These are phyloP conservation scores for Panthera uncia DNA, from an alignment of 2,113 vertebrate species.

Conservation along the genomic window DNA sequence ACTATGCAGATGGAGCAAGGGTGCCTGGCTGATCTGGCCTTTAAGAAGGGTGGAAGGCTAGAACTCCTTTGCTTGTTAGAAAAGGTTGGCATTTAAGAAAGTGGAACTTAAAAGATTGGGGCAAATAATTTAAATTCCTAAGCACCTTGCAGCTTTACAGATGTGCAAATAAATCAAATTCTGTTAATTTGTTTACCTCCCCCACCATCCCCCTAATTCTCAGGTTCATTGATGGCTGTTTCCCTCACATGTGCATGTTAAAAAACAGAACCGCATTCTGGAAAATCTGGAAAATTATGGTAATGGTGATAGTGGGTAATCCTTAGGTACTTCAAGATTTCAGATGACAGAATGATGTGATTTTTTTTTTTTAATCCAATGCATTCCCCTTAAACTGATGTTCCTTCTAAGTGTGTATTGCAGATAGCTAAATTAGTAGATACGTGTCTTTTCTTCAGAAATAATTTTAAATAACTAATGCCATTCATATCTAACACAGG, in stretches of 20 bases:
- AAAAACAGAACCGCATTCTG: not conserved
- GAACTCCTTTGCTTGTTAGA: slow-evolving; percentile 10
- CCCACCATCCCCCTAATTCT: not conserved
- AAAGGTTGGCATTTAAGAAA: not conserved
- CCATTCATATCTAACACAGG: not conserved
- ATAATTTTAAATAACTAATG: slow-evolving; percentile 53
- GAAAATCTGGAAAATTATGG: slow-evolving; percentile 19
- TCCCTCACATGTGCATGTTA: not conserved
- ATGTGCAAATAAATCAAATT: not conserved
- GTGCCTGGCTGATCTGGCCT: not conserved
- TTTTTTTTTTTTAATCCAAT: not conserved
- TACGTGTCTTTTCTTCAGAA: slow-evolving; percentile 16
- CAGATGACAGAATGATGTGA: not conserved
- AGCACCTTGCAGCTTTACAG: not conserved
- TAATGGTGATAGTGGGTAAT: not conserved
- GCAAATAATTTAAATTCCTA: slow-evolving; percentile 41
- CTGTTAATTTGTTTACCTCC: not conserved
- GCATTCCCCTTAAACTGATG: not conserved
- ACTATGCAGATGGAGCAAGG: not conserved
- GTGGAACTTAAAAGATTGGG: not conserved
- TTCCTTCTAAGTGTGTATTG: not conserved
- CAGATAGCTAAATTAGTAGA: not conserved
- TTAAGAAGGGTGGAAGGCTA: not conserved
- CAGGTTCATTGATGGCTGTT: not conserved
- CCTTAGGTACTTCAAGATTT: not conserved